Base-by-base conservation (phyloP, 2,888 invertebrate genomes). In the Drosophila mettleri region DNA sequence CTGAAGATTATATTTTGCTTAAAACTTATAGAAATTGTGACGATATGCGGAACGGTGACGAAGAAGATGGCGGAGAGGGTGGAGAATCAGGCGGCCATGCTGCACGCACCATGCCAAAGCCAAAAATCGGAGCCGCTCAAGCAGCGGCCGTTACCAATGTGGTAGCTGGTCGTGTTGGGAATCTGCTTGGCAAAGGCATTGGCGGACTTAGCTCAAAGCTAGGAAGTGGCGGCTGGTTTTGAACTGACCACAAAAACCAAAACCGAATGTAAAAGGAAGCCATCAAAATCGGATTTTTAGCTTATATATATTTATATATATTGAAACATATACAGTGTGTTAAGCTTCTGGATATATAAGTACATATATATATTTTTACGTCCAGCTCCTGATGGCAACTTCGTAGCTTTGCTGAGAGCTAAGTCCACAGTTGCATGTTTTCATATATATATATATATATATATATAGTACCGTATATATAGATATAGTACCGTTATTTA, bases 121-220 rank as follows among this genome's bases (percentile, higher is more conserved):
- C 90, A 45, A 92, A 92, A 80, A 85, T 86, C 18, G 90, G 88
- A 58, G 90, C 90, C 33, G 90, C 92, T 60, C 89, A 90, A 76
- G 89, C 92, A 58, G 90, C 92, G 39, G 91, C 90, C 39, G 90
- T 90, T 16, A 90, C 90, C 61, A 90, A 90, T 60, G 90, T 90
- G 53, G 91, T 97, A 75, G 97, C 97, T 74, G 97, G 97, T 59
- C 94, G 96, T 93, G 95, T 98, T 89, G 97, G 97, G 85, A 97
- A 96, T 93, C 96, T 97, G 92, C 96, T 97, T 88, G 97, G 97
- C 55, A 97, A 97, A 91, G 96, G 97, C 80, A 95, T 98, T 88
- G 97, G 97, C 78, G 97, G 97, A 90, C 94, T 98, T 89, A 96
- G 97, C 90, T 96, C 96, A 86, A 97, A 97, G 93, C 94, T 97